Evolutionary conservation across 2,888 invertebrate species (phyloP).

Genomic region (Strigamia crassipes): DNA sequence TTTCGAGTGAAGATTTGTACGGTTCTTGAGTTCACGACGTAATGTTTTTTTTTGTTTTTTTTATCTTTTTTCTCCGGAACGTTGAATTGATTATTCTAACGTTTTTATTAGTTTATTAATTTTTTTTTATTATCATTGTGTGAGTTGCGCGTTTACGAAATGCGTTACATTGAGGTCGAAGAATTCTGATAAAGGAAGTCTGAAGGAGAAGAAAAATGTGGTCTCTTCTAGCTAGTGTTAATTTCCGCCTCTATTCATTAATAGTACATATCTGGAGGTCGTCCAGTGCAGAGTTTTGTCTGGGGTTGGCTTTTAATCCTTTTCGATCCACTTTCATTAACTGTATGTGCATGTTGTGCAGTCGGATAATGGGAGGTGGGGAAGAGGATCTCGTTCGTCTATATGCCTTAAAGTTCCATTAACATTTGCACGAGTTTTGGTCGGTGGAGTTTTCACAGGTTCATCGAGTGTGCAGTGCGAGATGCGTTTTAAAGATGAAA

Average conservation of each 20-base stretch:
- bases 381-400: slow-evolving; percentile 13
- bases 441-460: not conserved
- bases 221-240: not conserved
- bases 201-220: not conserved
- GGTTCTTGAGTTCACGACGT: slow-evolving; percentile 22
- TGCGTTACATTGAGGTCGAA: not conserved
- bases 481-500: not conserved
- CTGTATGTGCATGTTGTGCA: slow-evolving; percentile 9
- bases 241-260: slow-evolving; percentile 33
- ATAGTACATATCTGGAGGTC: slow-evolving; percentile 6
- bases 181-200: not conserved
- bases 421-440: slow-evolving; percentile 10
- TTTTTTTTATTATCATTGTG: not conserved
- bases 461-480: not conserved
- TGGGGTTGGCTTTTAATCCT: slow-evolving; percentile 42
- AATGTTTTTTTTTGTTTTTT: not conserved
- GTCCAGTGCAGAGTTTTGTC: slow-evolving; percentile 1
- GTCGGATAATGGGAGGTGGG: not conserved
- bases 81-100: not conserved
- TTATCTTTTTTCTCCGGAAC: not conserved
- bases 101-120: not conserved
- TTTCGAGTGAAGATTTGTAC: not conserved
- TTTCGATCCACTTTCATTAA: slow-evolving; percentile 42
- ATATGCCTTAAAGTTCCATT: slow-evolving; percentile 7
- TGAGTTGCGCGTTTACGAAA: not conserved